Percentiles rank a stretch among this genome's conserved stretches.
Conservation (phyloP, 2,888 invertebrate species). For the Xestia ashworthii region DNA sequence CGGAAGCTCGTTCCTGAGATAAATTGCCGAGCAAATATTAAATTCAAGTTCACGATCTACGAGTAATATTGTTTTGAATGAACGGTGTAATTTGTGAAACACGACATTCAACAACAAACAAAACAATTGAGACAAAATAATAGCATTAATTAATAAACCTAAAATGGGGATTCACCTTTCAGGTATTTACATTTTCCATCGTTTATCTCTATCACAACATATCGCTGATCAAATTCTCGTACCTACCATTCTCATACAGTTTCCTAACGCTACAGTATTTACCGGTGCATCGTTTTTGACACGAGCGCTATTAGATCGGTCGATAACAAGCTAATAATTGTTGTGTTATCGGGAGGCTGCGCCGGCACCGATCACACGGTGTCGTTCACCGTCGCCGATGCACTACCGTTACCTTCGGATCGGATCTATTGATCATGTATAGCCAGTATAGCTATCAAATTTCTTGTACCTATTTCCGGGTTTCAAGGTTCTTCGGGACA, state of each 20-base stretch:
- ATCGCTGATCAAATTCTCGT: neutral
- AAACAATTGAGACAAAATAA: slow-evolving; percentile 4
- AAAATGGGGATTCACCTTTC: neutral
- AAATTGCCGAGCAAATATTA: slow-evolving; percentile 71
- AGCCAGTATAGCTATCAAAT: slow-evolving; percentile 65
- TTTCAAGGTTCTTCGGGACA: slow-evolving; percentile 15
- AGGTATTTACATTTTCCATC: neutral
- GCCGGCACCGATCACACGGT: slow-evolving; percentile 76
- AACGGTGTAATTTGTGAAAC: slow-evolving; percentile 40
- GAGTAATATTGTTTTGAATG: slow-evolving; percentile 24
- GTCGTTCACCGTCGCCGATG: slow-evolving; percentile 78
- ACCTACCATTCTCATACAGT: neutral
- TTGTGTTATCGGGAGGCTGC: slow-evolving; percentile 72
- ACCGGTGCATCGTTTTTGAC: slow-evolving; percentile 54
- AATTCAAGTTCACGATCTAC: slow-evolving; percentile 56
- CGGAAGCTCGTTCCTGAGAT: slow-evolving; percentile 72
- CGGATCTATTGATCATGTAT: slow-evolving; percentile 66
- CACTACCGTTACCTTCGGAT: slow-evolving; percentile 73
- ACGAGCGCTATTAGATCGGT: slow-evolving; percentile 45
- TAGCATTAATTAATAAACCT: neutral
- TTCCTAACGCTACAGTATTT: slow-evolving; percentile 19
- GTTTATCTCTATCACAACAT: neutral
- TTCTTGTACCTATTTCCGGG: slow-evolving; percentile 52
- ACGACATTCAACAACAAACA: slow-evolving; percentile 2
- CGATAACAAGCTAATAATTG: slow-evolving; percentile 66